Evolutionary conservation across 35 echinoderm and acorn worm species (phyloP).

Genomic region (Lytechinus variegatus): DNA sequence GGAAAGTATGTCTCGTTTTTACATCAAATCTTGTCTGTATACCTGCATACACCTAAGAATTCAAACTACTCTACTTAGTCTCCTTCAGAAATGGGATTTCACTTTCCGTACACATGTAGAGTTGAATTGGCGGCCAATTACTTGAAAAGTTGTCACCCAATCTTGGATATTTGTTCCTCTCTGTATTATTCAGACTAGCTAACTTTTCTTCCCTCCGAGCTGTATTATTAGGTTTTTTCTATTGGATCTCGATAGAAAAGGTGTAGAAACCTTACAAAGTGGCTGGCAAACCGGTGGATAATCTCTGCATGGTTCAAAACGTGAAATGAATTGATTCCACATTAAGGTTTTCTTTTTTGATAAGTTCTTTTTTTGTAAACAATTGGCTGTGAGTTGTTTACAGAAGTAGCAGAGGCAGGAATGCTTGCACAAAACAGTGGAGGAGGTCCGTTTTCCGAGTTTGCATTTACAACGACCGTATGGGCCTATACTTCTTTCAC

Average conservation of each 20-base stretch:
- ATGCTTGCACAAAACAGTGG: neutral
- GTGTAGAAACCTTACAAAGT: neutral
- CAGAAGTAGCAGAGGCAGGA: neutral
- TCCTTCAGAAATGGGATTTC: neutral
- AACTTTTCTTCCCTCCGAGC: neutral
- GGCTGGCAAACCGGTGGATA: neutral
- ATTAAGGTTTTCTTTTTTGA: neutral
- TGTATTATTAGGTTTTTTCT: neutral
- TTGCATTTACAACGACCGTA: neutral
- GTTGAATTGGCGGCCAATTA: constrained; percentile 9
- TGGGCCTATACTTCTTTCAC: too few species aligned
- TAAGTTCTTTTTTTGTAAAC: neutral
- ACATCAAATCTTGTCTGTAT: neutral
- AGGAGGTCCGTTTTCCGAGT: neutral
- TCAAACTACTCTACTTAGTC: neutral
- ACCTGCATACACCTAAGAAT: neutral
- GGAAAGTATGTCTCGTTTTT: neutral
- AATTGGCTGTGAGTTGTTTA: neutral
- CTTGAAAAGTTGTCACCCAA: neutral
- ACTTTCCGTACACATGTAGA: neutral
- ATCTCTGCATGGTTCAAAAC: neutral
- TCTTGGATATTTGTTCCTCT: neutral
- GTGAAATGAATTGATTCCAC: neutral
- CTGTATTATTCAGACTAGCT: neutral
- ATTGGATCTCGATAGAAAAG: neutral